These are phyloP conservation scores for Parasteatoda lunata DNA, from an alignment of 2,888 invertebrate genomes.

Conservation along the genomic window DNA sequence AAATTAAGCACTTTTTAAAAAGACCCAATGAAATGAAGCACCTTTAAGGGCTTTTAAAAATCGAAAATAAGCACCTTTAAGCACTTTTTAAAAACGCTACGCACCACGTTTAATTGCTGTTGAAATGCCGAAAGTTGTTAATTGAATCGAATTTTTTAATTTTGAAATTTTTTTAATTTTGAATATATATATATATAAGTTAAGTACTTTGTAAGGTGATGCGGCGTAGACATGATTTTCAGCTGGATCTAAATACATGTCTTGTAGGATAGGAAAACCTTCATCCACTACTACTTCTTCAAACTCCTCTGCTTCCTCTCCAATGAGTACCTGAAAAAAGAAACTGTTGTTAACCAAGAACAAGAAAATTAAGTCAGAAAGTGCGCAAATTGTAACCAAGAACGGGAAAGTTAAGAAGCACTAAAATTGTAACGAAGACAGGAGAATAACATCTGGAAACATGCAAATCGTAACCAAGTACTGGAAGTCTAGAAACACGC, in stretches of 20 bases:
- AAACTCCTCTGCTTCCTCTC: slow-evolving; percentile 85
- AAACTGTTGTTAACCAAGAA: background rate
- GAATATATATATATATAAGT: too few species aligned
- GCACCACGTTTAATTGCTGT: too few species aligned
- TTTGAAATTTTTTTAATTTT: too few species aligned
- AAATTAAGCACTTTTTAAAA: too few species aligned
- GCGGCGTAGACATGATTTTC: slow-evolving; percentile 90
- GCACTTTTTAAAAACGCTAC: too few species aligned
- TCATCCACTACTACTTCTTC: slow-evolving; percentile 88
- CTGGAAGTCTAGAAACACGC: background rate
- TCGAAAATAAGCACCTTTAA: too few species aligned
- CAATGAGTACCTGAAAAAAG: slow-evolving; percentile 79
- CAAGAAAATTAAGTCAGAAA: background rate
- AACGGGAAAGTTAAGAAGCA: background rate
- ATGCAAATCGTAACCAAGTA: background rate
- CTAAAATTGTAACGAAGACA: too few species aligned
- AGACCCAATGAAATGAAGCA: too few species aligned
- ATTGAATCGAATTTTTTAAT: too few species aligned
- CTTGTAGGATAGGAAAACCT: slow-evolving; percentile 85
- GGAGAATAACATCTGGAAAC: too few species aligned
- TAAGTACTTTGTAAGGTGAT: slow-evolving; percentile 84
- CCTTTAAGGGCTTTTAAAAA: too few species aligned
- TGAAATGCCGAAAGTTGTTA: too few species aligned
- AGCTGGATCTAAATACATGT: slow-evolving; percentile 88
- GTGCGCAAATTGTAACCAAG: background rate